Evolutionary conservation across 2,888 invertebrate species (phyloP).

Genomic region (Drosophila acutilabella): DNA sequence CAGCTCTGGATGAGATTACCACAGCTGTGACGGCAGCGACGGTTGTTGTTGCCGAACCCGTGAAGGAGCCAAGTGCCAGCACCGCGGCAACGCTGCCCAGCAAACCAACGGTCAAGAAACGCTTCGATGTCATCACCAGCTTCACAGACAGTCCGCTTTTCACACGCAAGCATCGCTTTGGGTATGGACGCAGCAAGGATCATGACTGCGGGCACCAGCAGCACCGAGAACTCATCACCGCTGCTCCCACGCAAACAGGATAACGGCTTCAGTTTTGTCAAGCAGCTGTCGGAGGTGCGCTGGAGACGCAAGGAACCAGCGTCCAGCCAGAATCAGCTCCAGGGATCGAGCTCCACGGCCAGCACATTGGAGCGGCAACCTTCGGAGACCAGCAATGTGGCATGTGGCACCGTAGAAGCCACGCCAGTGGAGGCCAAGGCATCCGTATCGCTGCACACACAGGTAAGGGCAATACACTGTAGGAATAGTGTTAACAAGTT

Average conservation of each 20-base stretch:
- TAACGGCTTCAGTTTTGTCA: conserved; percentile 84
- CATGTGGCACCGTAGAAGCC: conserved; percentile 80
- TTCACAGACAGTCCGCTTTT: conserved; percentile 85
- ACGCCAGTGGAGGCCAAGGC: conserved; percentile 84
- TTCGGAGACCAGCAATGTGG: conserved; percentile 45
- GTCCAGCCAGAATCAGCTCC: conserved; percentile 53
- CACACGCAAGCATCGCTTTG: conserved; percentile 85
- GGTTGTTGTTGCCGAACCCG: conserved; percentile 40
- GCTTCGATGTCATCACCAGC: conserved; percentile 85
- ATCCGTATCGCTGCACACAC: conserved; percentile 85
- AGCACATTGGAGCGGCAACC: conserved; percentile 64
- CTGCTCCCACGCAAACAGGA: conserved; percentile 82
- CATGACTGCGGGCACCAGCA: conserved; percentile 55
- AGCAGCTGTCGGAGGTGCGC: conserved; percentile 84
- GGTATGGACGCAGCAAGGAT: conserved; percentile 80
- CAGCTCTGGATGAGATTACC: conserved; percentile 66
- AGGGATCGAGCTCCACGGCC: conserved; percentile 35
- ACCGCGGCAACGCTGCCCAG: conserved; percentile 24
- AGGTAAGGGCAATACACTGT: conserved; percentile 66
- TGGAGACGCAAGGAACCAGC: conserved; percentile 83
- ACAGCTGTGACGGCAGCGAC: conserved; percentile 24
- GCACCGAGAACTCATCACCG: conserved; percentile 82
- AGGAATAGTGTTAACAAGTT: background rate
- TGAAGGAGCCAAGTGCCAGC: conserved; percentile 35
- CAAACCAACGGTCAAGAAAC: conserved; percentile 78